Conservation (phyloP, 2,888 invertebrate genomes). For the Corbicula japonica region DNA sequence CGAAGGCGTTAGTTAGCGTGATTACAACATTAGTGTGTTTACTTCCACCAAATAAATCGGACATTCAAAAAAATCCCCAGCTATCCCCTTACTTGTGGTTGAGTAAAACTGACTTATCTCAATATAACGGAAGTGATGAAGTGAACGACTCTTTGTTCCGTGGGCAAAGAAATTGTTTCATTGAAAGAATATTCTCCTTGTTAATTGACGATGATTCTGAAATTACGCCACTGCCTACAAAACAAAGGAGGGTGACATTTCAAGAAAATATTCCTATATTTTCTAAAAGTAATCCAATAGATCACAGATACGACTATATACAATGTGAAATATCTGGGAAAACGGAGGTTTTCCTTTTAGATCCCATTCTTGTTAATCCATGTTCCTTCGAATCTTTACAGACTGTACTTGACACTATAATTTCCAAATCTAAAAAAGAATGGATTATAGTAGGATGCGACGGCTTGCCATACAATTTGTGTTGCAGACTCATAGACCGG, state of each 20-base stretch:
- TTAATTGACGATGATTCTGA: not conserved
- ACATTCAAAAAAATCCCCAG: not conserved
- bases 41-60: not conserved
- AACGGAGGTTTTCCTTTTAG: not conserved
- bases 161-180: not conserved
- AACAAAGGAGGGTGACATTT: not conserved
- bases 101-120: not conserved
- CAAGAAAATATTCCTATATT: not conserved
- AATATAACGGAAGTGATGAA: not conserved
- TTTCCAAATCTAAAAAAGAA: not conserved
- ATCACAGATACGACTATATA: slow-evolving; percentile 3
- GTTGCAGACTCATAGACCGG: not conserved
- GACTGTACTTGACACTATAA: not conserved
- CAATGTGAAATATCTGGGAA: not conserved
- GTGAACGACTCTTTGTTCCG: not conserved
- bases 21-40: not conserved
- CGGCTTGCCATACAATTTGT: slow-evolving; percentile 12
- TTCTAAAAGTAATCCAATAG: not conserved
- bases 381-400: slow-evolving; percentile 13
- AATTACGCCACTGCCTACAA: not conserved
- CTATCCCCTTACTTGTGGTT: not conserved
- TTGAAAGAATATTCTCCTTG: not conserved
- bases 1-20: slow-evolving; percentile 10
- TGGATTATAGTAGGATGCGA: slow-evolving; percentile 17
- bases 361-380: slow-evolving; percentile 20